Conservation (phyloP, 1,140 invertebrate species). For the Drosophila bipectinata region DNA sequence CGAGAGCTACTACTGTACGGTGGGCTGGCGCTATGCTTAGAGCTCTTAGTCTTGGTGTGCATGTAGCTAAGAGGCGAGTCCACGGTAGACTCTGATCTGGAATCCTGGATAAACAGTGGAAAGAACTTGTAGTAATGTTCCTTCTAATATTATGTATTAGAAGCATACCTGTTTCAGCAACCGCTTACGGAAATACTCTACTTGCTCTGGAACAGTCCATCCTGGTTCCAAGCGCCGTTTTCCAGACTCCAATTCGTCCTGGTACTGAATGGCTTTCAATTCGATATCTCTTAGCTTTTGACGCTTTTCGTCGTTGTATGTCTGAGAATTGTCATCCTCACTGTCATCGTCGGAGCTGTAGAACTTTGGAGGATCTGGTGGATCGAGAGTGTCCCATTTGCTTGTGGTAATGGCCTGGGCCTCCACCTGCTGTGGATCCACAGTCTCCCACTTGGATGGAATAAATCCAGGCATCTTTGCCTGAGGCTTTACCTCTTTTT, state of each 20-base stretch:
- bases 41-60: conserved; percentile 51
- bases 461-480: conserved; percentile 88
- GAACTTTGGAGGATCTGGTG: conserved; percentile 80
- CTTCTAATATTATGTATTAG: background rate
- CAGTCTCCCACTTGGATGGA: conserved; percentile 97
- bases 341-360: conserved; percentile 72
- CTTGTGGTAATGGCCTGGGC: conserved; percentile 95
- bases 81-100: conserved; percentile 41
- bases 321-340: conserved; percentile 74
- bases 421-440: conserved; percentile 91
- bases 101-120: conserved; percentile 21
- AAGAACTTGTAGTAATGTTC: too few relatives aligned
- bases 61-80: conserved; percentile 73
- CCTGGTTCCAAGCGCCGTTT: conserved; percentile 90
- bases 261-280: conserved; percentile 96
- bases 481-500: conserved; percentile 79
- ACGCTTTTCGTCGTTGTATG: conserved; percentile 90
- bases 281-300: conserved; percentile 96
- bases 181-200: conserved; percentile 96
- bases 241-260: conserved; percentile 97
- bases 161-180: conserved; percentile 90
- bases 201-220: conserved; percentile 92
- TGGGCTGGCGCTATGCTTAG: conserved; percentile 61
- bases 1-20: conserved; percentile 37
- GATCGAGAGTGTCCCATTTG: conserved; percentile 90